These are phyloP conservation scores for Agrochola litura DNA, from an alignment of 2,888 invertebrate species.

Conservation along the genomic window DNA sequence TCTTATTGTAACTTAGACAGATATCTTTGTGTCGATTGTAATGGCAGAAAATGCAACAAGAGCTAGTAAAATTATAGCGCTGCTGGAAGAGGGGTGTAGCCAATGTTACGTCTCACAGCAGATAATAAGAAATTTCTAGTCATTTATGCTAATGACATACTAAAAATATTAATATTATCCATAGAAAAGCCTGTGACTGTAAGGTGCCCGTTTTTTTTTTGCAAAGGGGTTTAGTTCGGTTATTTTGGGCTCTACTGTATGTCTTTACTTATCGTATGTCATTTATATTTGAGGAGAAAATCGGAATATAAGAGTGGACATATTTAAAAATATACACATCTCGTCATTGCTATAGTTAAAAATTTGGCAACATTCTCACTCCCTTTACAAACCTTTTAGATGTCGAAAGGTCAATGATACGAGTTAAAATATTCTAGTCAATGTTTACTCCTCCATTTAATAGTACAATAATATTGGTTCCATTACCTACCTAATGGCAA, in stretches of 20 bases:
- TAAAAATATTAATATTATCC: too few relatives aligned
- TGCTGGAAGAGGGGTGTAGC: too few relatives aligned
- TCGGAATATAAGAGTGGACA: slow-evolving; percentile 62
- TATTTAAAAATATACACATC: slow-evolving; percentile 76
- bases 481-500: slow-evolving; percentile 74
- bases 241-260: slow-evolving; percentile 27
- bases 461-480: slow-evolving; percentile 67
- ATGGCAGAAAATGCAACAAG: too few relatives aligned
- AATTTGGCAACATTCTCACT: slow-evolving; percentile 82
- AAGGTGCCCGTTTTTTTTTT: too few relatives aligned
- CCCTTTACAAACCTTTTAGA: slow-evolving; percentile 58
- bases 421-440: slow-evolving; percentile 61
- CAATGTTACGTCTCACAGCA: too few relatives aligned
- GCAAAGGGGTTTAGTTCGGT: too few relatives aligned
- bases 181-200: too few relatives aligned
- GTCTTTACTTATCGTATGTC: slow-evolving; percentile 40
- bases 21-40: too few relatives aligned
- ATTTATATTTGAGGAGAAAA: slow-evolving; percentile 55
- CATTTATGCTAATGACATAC: too few relatives aligned
- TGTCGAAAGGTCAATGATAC: slow-evolving; percentile 60
- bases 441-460: slow-evolving; percentile 62
- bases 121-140: too few relatives aligned
- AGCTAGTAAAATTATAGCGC: too few relatives aligned
- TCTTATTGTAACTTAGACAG: too few relatives aligned
- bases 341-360: slow-evolving; percentile 70